These are phyloP conservation scores for Spongilla lacustris DNA, from an alignment of 37 sponge, comb jelly and placozoan species.

Conservation along the genomic window DNA sequence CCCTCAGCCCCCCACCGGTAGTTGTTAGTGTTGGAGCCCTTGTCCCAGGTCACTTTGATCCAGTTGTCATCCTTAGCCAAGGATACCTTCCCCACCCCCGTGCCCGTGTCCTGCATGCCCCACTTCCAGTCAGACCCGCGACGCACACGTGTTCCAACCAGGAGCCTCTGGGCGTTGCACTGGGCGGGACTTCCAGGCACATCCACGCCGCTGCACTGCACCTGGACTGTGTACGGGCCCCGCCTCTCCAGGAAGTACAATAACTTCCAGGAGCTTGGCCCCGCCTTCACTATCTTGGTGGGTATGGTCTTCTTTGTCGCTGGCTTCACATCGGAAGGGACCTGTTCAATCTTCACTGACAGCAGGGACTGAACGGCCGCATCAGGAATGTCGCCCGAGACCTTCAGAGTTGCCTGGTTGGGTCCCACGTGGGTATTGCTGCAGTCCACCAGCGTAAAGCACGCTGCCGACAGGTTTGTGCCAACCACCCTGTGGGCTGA, in stretches of 20 bases:
- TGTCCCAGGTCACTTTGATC: constrained; percentile 18
- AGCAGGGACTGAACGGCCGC: not conserved
- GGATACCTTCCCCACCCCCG: not conserved
- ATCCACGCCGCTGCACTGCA: not conserved
- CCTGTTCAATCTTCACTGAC: not conserved
- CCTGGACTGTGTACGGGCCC: not conserved
- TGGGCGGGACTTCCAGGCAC: not conserved
- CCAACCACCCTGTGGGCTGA: not conserved
- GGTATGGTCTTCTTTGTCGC: not conserved
- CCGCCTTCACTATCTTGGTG: not conserved
- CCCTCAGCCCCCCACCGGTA: constrained; percentile 35
- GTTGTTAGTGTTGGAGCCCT: not conserved
- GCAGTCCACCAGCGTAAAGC: not conserved
- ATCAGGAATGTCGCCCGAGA: not conserved
- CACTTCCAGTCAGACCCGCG: constrained; percentile 30
- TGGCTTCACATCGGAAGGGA: not conserved
- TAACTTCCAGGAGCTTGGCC: not conserved
- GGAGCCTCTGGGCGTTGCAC: not conserved
- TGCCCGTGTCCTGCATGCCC: constrained; percentile 13
- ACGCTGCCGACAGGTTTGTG: not conserved
- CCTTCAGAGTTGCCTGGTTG: not conserved
- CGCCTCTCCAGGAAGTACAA: not conserved
- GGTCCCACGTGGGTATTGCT: not conserved
- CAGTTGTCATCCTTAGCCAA: not conserved
- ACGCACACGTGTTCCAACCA: not conserved